phyloP scores from a whole-genome alignment of 64 coral and sea anemone species.

The Porites australiensis region DNA sequence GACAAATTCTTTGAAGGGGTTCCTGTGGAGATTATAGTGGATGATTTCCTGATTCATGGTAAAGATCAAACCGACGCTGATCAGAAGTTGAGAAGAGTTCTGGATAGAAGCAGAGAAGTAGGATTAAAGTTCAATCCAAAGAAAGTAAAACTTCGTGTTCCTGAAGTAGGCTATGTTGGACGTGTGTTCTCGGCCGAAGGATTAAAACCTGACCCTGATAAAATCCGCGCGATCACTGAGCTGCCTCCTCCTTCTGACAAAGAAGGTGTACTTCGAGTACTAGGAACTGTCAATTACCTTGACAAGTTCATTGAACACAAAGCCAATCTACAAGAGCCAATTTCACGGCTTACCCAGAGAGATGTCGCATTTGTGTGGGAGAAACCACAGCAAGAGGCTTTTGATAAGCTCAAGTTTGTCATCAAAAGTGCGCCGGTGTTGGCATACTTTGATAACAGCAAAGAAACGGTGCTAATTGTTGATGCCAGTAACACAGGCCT shows the following conservation, averaged over 20 bases:
- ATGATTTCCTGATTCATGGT: constrained; percentile 49
- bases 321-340: too few relatives aligned
- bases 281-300: too few relatives aligned
- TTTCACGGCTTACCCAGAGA: too few relatives aligned
- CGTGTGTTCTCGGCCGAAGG: constrained; percentile 6
- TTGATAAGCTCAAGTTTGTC: too few relatives aligned
- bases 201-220: constrained; percentile 41
- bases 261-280: too few relatives aligned
- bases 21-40: constrained; percentile 44
- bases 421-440: too few relatives aligned
- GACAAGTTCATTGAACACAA: too few relatives aligned
- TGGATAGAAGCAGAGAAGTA: not conserved
- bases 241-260: constrained; percentile 37
- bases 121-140: constrained; percentile 29
- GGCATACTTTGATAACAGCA: too few relatives aligned
- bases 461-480: too few relatives aligned
- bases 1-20: constrained; percentile 43
- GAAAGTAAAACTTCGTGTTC: constrained; percentile 14
- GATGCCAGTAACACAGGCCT: too few relatives aligned
- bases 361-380: too few relatives aligned
- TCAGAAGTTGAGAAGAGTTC: not conserved
- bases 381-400: too few relatives aligned
- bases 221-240: constrained; percentile 19
- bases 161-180: constrained; percentile 55
- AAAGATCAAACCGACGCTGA: not conserved